Evolutionary conservation across 2,113 vertebrate genomes (phyloP).

Genomic region (Rattus norvegicus): GRCr8 NC_086022.1:61776001-61776500

Average conservation of each 20-base stretch:
- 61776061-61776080: background rate
- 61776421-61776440: background rate
- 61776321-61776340: background rate
- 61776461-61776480: background rate
- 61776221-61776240: background rate
- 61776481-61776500: background rate
- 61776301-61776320: background rate
- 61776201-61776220: rapidly evolving
- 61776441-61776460: background rate
- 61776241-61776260: background rate
- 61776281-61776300: background rate
- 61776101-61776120: background rate
- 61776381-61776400: background rate
- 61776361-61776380: background rate
- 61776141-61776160: background rate
- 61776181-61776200: background rate
- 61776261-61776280: background rate
- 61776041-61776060: background rate
- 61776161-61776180: background rate
- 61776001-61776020: conserved; percentile 95
- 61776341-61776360: background rate
- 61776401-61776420: background rate
- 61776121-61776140: background rate
- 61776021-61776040: background rate
- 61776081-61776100: background rate